Conservation (phyloP, 1,140 invertebrate genomes). For the Drosophila rufa region DNA sequence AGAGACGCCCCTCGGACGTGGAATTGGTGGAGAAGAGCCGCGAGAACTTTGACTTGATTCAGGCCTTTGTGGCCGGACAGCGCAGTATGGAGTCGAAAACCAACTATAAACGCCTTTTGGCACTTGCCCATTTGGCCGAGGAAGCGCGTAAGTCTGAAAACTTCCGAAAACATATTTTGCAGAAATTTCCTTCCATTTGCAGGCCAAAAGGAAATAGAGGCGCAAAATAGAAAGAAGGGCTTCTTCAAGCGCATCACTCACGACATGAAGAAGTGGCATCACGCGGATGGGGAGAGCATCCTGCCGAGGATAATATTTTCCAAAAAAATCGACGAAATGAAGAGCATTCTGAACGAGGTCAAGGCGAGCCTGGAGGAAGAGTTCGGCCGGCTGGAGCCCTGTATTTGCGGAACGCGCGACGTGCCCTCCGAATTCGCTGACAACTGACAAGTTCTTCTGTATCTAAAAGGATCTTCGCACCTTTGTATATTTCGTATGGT, state of each 20-base stretch:
- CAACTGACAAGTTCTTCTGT: background rate
- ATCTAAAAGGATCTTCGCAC: background rate
- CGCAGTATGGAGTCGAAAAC: background rate
- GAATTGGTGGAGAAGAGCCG: too few relatives aligned
- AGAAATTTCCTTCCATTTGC: background rate
- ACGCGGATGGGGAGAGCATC: background rate
- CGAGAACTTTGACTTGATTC: conserved; percentile 5
- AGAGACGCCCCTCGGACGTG: fast-evolving
- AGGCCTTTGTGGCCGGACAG: background rate
- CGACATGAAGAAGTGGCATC: conserved; percentile 8
- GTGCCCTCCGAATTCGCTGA: background rate
- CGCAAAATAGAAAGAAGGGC: too few relatives aligned
- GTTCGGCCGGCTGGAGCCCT: conserved; percentile 5
- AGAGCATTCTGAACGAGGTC: background rate
- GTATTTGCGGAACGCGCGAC: background rate
- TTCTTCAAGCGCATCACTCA: background rate
- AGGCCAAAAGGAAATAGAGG: background rate
- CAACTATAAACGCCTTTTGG: background rate
- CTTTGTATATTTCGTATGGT: conserved; percentile 11
- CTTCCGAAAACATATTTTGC: too few relatives aligned
- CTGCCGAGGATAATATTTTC: background rate
- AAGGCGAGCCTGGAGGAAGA: background rate
- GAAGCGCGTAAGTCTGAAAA: background rate
- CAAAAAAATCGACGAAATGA: background rate
- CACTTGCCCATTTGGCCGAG: background rate